Conservation (phyloP, 2,113 vertebrate species). For the Pundamilia nyererei region DNA sequence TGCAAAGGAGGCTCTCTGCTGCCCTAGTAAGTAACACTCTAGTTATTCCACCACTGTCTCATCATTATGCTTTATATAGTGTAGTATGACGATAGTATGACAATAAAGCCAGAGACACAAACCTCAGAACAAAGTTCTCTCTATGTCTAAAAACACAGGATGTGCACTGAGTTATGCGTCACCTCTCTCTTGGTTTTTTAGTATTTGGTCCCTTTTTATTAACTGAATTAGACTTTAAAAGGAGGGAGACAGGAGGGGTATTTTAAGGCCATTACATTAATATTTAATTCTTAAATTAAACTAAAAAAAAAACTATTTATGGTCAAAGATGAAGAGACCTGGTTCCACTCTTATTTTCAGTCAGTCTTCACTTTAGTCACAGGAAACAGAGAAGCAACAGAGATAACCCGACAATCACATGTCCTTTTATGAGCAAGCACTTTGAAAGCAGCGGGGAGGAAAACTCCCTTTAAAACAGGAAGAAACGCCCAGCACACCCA, state of each 20-base stretch:
- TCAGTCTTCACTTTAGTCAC: background rate
- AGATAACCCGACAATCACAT: background rate
- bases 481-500: background rate
- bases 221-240: background rate
- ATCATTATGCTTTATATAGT: accelerated
- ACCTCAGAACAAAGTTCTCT: background rate
- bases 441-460: background rate
- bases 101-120: background rate
- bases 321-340: background rate
- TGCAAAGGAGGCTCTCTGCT: constrained; percentile 88
- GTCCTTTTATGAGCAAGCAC: background rate
- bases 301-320: background rate
- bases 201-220: background rate
- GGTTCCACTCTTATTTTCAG: background rate
- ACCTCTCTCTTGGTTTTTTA: background rate
- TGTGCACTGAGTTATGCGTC: background rate
- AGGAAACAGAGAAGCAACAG: background rate
- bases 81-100: background rate
- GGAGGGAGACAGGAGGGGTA: background rate
- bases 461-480: background rate
- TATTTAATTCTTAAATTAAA: background rate
- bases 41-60: background rate
- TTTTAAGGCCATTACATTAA: background rate
- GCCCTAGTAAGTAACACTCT: constrained; percentile 73
- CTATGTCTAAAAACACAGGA: background rate